Conservation (phyloP, 2,797 vertebrate genomes). For the Trichosurus vulpecula region DNA sequence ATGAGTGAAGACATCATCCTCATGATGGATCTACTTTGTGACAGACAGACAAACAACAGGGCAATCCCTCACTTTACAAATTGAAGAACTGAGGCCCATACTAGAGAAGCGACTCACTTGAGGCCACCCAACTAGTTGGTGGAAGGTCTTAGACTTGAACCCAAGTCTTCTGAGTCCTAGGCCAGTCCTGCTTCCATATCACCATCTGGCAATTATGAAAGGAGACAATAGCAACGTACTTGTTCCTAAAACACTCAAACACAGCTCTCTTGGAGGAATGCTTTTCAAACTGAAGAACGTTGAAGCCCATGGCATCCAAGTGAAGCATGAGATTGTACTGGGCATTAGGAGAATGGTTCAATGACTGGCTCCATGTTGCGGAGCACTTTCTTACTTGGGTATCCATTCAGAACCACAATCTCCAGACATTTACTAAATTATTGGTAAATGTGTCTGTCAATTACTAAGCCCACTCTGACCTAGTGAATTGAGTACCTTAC, state of each 20-base stretch:
- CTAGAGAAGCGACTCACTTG: neutral
- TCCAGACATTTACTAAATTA: constrained; percentile 59
- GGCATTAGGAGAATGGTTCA: constrained; percentile 45
- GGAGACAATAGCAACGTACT: neutral
- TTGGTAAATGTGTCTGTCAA: constrained; percentile 46
- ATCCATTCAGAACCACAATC: constrained; percentile 58
- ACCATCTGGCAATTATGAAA: neutral
- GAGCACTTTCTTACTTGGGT: constrained; percentile 45
- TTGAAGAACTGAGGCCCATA: neutral
- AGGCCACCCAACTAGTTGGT: neutral
- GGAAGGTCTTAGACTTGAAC: neutral
- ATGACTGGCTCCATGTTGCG: neutral
- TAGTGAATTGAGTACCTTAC: constrained; percentile 24
- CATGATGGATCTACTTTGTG: neutral
- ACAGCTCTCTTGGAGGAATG: neutral
- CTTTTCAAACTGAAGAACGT: neutral
- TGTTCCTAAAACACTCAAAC: constrained; percentile 37
- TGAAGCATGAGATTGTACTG: neutral
- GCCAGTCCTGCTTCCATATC: neutral
- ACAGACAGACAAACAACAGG: neutral
- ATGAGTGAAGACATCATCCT: too few relatives aligned
- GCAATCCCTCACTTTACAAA: neutral
- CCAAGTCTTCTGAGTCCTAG: too few relatives aligned
- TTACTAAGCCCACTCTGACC: constrained; percentile 42
- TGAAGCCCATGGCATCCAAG: neutral